Percentiles rank a stretch among this genome's conserved stretches.
phyloP scores from a whole-genome alignment of 2,888 invertebrate genomes.

The Hirtodrosophila cameraria region DNA sequence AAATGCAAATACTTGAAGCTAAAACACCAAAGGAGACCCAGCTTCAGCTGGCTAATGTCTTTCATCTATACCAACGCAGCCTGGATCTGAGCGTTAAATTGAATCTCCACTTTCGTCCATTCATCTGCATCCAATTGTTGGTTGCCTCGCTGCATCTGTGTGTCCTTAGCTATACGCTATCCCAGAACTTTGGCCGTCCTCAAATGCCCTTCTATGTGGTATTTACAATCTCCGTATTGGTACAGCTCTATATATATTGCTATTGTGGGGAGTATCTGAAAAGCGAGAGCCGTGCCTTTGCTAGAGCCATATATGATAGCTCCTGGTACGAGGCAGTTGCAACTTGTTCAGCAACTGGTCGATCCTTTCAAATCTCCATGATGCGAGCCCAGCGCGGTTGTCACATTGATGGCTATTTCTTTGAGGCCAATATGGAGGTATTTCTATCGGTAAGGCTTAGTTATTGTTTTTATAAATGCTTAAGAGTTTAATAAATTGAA shows the following conservation, averaged over 20 bases:
- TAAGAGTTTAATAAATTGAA: background rate
- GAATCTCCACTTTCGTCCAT: conserved; percentile 36
- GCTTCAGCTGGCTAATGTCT: conserved; percentile 1
- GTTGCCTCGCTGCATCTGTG: conserved; percentile 57
- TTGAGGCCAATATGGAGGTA: conserved; percentile 56
- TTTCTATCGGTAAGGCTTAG: conserved; percentile 56
- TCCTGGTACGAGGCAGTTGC: conserved; percentile 36
- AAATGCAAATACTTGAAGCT: conserved; percentile 29
- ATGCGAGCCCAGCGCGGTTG: conserved; percentile 49
- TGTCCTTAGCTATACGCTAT: conserved; percentile 48
- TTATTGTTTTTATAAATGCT: background rate
- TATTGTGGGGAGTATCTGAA: conserved; percentile 56
- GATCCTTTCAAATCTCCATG: conserved; percentile 44
- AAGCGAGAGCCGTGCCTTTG: conserved; percentile 44
- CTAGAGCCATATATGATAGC: conserved; percentile 52
- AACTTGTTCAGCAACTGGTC: conserved; percentile 3
- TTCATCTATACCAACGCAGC: conserved; percentile 39
- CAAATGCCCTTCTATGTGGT: conserved; percentile 42
- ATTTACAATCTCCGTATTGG: conserved; percentile 39
- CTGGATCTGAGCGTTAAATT: conserved; percentile 39
- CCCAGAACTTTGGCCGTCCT: conserved; percentile 30
- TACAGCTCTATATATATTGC: conserved; percentile 56
- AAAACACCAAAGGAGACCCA: background rate
- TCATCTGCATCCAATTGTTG: conserved; percentile 51
- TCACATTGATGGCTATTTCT: conserved; percentile 53